phyloP scores from a whole-genome alignment of 2,113 vertebrate genomes.

The Cromileptes altivelis region DNA sequence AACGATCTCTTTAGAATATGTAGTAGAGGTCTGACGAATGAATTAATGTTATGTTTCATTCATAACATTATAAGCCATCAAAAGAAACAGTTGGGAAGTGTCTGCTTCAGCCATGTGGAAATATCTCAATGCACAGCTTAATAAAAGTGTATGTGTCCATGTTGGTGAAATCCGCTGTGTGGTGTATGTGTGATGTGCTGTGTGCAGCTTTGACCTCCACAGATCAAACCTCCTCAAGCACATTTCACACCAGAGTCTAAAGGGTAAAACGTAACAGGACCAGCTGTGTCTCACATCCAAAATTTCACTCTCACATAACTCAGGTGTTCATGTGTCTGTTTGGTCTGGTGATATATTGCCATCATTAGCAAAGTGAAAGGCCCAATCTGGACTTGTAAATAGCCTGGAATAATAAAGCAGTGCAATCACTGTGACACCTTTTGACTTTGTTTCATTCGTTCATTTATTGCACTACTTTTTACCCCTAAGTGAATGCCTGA shows the following conservation, averaged over 20 bases:
- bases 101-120: conserved; percentile 43
- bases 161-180: conserved; percentile 25
- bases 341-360: conserved; percentile 46
- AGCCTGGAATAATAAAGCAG: conserved; percentile 51
- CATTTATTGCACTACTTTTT: conserved; percentile 15
- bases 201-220: conserved; percentile 53
- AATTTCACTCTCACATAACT: conserved; percentile 37
- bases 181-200: conserved; percentile 8
- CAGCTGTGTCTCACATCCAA: conserved; percentile 61
- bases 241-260: conserved; percentile 64
- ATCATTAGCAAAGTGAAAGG: conserved; percentile 58
- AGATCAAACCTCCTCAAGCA: conserved; percentile 56
- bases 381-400: conserved; percentile 51
- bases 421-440: conserved; percentile 20
- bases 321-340: conserved; percentile 45
- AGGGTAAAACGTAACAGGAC: conserved; percentile 39
- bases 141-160: conserved; percentile 55
- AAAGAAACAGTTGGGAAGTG: conserved; percentile 21
- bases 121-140: conserved; percentile 36
- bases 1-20: conserved; percentile 2
- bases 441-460: conserved; percentile 30
- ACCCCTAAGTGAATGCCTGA: background rate
- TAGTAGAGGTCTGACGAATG: conserved; percentile 7
- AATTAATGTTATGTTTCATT: conserved; percentile 17
- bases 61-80: conserved; percentile 3